Evolutionary conservation across 2,113 vertebrate species (phyloP), one percentile per base, ranked within the genome.

Genomic region (Pangasianodon hypophthalmus): DNA sequence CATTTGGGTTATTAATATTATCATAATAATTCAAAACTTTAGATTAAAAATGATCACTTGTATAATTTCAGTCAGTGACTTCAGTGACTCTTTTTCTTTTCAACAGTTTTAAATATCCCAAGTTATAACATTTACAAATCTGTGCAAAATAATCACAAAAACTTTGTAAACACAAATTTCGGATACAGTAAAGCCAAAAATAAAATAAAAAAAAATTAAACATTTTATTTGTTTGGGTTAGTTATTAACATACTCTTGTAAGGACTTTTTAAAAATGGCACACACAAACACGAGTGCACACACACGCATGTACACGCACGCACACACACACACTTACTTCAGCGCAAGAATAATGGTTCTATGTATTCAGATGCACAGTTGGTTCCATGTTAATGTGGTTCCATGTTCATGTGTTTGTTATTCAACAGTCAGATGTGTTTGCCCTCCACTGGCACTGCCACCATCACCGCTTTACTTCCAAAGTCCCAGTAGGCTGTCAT

Each of bases 401-500:
- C 73, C 54, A 64, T 37, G 32, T 64, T 50, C 46, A 24, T 1
- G 5, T 54, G 75, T 67, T 26, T 24, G 10, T 44, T 64, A 50
- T 50, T 19, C 37, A 29, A 62, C 13, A 46, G 58, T 96, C 96
- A 98, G 95, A 98, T 98, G 93, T 95, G 94, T 94, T 98, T 99
- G 89, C 97, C 97, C 94, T 98, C 97, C 54, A 95, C 94, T 86
- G 95, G 95, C 0, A 97, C 97, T 92, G 96, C 93, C 90, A 99
- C 93, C 92, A 97, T 95, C 91, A 99, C 95, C 87, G 98, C 97
- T 90, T 96, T 97, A 95, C 96, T 97, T 87, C 97, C 96, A 24
- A 99, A 99, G 94, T 99, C 98, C 98, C 97, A 98, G 93, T 97
- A 96, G 21, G 98, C 97, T 1, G 98, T 99, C 95, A 98, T 96